These are phyloP conservation scores for Spisula subtruncata DNA, from an alignment of 2,888 invertebrate genomes.

Conservation along the genomic window DNA sequence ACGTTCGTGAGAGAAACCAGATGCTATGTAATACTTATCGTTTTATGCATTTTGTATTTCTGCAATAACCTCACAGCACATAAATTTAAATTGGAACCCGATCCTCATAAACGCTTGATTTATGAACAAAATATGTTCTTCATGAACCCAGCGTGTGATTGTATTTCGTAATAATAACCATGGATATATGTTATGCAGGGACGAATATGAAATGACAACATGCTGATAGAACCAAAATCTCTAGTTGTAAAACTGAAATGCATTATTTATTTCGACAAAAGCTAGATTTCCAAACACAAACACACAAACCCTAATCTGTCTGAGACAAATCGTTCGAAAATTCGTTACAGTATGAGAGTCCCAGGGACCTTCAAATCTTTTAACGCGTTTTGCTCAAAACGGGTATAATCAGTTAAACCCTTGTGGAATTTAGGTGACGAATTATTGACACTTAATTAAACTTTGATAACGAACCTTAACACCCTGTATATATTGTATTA, in stretches of 20 bases:
- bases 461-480: too few relatives aligned
- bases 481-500: too few relatives aligned
- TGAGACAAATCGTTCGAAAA: too few relatives aligned
- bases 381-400: too few relatives aligned
- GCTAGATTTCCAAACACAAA: background rate
- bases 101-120: slow-evolving; percentile 6
- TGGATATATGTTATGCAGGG: background rate
- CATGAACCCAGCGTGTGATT: background rate
- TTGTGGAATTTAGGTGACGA: too few relatives aligned
- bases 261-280: too few relatives aligned
- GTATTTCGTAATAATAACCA: background rate
- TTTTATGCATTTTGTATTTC: slow-evolving; percentile 19
- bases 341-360: too few relatives aligned
- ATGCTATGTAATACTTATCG: slow-evolving; percentile 23
- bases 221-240: background rate
- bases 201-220: background rate
- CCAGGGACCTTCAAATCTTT: too few relatives aligned
- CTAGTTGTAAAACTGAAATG: background rate
- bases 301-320: background rate
- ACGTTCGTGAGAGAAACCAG: slow-evolving; percentile 2
- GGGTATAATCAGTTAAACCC: too few relatives aligned
- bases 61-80: background rate
- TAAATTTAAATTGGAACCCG: background rate
- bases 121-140: background rate
- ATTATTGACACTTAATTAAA: too few relatives aligned